Evolutionary conservation across 2,797 vertebrate genomes (phyloP).

Genomic region (Ctenopoma multispine): DNA sequence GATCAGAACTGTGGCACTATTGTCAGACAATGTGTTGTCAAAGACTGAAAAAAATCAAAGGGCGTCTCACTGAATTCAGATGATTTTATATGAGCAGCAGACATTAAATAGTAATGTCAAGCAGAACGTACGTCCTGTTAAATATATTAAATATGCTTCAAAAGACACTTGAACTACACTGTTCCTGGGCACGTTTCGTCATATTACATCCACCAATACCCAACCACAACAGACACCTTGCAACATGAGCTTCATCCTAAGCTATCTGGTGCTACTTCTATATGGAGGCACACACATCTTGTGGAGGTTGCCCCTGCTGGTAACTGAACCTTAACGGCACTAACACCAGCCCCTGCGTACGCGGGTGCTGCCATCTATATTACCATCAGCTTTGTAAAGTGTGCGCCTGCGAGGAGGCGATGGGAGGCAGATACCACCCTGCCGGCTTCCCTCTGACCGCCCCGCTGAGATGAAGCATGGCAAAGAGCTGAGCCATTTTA

Average conservation of each 20-base stretch:
- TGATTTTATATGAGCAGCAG: constrained; percentile 38
- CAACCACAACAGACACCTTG: too few species aligned
- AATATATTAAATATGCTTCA: constrained; percentile 17
- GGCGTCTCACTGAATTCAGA: constrained; percentile 19
- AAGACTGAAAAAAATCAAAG: constrained; percentile 26
- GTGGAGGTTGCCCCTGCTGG: constrained; percentile 20
- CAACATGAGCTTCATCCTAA: constrained; percentile 11
- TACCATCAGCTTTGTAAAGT: constrained; percentile 15
- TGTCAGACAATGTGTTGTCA: constrained; percentile 32
- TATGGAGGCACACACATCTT: constrained; percentile 10
- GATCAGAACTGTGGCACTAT: constrained; percentile 45
- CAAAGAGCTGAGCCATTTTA: not conserved
- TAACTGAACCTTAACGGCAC: constrained; percentile 25
- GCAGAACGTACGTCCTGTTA: constrained; percentile 6
- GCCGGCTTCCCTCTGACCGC: constrained; percentile 7
- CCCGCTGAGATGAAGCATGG: constrained; percentile 9
- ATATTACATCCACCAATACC: too few species aligned
- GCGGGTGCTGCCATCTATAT: constrained; percentile 18
- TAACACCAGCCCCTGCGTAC: constrained; percentile 12
- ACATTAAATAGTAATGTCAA: constrained; percentile 18
- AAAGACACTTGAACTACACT: not conserved
- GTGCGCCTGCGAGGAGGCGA: not conserved
- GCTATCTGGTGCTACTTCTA: constrained; percentile 5
- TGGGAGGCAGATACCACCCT: constrained; percentile 11
- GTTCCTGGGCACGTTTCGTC: not conserved